Base-by-base conservation (phyloP, 2,888 invertebrate species). In the Pantelozetes paolii region DNA sequence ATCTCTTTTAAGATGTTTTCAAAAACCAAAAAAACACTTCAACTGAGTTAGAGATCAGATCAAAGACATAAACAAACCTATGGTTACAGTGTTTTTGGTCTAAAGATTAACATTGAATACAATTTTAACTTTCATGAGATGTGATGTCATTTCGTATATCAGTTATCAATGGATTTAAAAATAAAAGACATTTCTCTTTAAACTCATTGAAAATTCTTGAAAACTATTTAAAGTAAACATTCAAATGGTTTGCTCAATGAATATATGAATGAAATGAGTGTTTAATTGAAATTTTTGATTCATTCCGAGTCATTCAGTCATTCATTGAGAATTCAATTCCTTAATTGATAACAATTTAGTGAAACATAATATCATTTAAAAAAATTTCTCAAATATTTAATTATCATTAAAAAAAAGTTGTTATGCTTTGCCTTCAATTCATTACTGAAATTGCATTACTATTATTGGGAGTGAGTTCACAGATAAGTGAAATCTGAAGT, bases 51-150 rank as follows among this genome's bases (percentile, higher is more conserved):
- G 20, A 67, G 67, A 67, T 32, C 20, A 67, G 67, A 6, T 67
- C 20, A 42, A 42, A 67, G 23, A n/a, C n/a, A 36, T 18, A 64
- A 32, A n/a, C 42, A 42, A 67, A 67, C 42, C 67, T 42, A 67
- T 28, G 15, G 15, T 57, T 30, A 45, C 45, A 11, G 45, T 45
- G 9, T 36, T 32, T n/a, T 20, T 40, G 23, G 67, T 42, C 40
- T 67, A 67, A 67, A 42, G 67, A 42, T 23, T 67, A 42, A 3
- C 40, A 42, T 67, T 40, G 67, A 20, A 9, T 67, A 67, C 67
- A 67, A 67, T 11, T 67, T 15, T 42, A 20, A 20, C 20, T n/a
- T 67, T 42, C n/a, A 32, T 23, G 18, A 32, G 32, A 62, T 62
- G 18, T 62, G 32, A 18, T 20, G 23, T 3, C 23, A 13, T 54